Evolutionary conservation across 2,888 invertebrate genomes (phyloP).

Genomic region (Schrankia costaestrigalis): DNA sequence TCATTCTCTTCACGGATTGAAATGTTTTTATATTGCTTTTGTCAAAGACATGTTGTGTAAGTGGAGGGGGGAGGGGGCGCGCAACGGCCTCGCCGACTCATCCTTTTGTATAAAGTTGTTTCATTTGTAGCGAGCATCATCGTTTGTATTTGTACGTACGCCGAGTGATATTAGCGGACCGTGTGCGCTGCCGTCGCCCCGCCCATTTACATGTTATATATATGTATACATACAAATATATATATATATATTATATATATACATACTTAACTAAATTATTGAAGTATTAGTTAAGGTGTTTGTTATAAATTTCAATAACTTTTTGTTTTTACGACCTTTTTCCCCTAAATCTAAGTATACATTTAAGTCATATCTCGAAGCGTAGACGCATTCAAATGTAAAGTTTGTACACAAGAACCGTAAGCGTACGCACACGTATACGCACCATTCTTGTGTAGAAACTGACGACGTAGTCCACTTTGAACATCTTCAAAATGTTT

Average conservation of each 20-base stretch:
- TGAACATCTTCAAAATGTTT: conserved; percentile 78
- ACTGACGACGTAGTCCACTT: conserved; percentile 75
- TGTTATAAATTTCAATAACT: conserved; percentile 80
- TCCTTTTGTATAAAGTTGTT: conserved; percentile 70
- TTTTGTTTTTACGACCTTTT: conserved; percentile 79
- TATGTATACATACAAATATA: conserved; percentile 37
- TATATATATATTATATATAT: conserved; percentile 30
- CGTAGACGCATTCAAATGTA: conserved; percentile 71
- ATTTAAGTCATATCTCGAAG: conserved; percentile 79
- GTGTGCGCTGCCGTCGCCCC: conserved; percentile 39
- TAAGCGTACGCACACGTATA: no score
- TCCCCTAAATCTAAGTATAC: conserved; percentile 77
- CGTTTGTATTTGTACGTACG: conserved; percentile 33
- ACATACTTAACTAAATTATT: conserved; percentile 73
- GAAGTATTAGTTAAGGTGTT: conserved; percentile 79
- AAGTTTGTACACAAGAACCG: conserved; percentile 66
- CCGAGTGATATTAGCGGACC: conserved; percentile 39
- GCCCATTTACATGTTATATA: conserved; percentile 26
- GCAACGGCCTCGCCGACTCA: conserved; percentile 21
- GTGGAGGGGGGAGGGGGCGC: conserved; percentile 39
- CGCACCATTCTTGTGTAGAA: conserved; percentile 61
- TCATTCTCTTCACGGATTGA: conserved; percentile 77
- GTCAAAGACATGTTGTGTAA: conserved; percentile 59
- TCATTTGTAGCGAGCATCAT: conserved; percentile 50
- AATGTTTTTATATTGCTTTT: conserved; percentile 77